Evolutionary conservation across 2,113 vertebrate genomes (phyloP), one percentile per base, ranked within the genome.

Genomic region (Ursus arctos): DNA sequence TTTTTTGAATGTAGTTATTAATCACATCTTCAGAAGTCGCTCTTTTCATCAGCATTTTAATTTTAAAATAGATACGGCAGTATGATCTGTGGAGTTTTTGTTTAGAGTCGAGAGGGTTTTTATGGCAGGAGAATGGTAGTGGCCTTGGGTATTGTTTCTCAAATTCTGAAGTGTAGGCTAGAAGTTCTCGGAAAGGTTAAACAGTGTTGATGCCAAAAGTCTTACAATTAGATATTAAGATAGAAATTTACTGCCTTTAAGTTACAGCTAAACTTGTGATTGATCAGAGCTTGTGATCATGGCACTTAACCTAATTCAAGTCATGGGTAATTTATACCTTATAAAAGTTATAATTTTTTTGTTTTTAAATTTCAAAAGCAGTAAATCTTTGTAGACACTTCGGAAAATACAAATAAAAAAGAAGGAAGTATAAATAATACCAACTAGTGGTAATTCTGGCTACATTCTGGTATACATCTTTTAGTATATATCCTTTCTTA

Each of bases 21-120:
- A 80, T 95, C 26, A 79, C 26, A 76, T 90, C 33, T 95, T 90
- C 12, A 71, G 33, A 94, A 84, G 57, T 94, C 22, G 18, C 79
- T 90, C 43, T 81, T 94, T 94, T 86, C 16, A 94, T 80, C 13
- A 85, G 47, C 21, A 67, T 14, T 95, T 96, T 63, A 86, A 91
- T 72, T 96, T 97, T 95, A 76, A 89, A 89, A 43, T 76, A 33
- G 24, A 57, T 87, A 26, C 21, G 53, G 47, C 63, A 67, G 0
- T 28, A 14, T 53, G 59, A 77, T 71, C 80, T 59, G 7, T 67
- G 36, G 33, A 71, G 1, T 61, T 59, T 95, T 95, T 92, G 10
- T 90, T 67, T 82, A 91, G 31, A 89, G 26, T 82, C 49, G 16
- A 84, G 82, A 92, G 49, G 6, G 18, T 92, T 93, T 92, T 85